Percentiles rank a stretch among this genome's conserved stretches.
Evolutionary conservation across 2,888 invertebrate genomes (phyloP).

Genomic region (Ophion ventricosus): DNA sequence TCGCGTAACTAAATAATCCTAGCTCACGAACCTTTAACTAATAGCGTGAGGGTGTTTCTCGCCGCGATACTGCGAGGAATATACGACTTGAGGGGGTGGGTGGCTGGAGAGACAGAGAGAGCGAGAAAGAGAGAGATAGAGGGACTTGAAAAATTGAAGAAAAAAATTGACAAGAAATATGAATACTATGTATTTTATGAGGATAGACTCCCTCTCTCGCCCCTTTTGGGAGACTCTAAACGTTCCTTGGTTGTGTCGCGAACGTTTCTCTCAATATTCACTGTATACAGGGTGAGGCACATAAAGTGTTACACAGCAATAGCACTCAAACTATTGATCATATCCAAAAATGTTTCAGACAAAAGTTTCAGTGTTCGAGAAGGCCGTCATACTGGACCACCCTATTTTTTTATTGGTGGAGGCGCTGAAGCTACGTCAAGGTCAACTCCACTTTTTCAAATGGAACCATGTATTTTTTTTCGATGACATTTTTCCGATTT

Average conservation of each 20-base stretch:
- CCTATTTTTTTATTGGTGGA: no score
- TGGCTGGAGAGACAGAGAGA: background rate
- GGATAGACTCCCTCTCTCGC: background rate
- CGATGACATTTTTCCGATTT: no score
- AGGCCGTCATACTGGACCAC: no score
- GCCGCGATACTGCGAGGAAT: background rate
- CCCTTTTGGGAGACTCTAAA: constrained; percentile 32
- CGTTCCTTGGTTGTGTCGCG: constrained; percentile 31
- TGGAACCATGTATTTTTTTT: no score
- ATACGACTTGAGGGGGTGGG: constrained; percentile 14
- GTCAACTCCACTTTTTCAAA: no score
- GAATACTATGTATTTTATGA: constrained; percentile 58
- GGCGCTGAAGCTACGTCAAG: no score
- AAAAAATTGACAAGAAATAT: constrained; percentile 50
- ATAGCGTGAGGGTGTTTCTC: background rate
- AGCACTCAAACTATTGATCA: no score
- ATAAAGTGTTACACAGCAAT: no score
- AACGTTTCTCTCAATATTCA: constrained; percentile 29
- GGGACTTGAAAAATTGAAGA: constrained; percentile 45
- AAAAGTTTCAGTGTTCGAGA: no score
- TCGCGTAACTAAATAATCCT: constrained; percentile 3
- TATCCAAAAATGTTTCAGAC: no score
- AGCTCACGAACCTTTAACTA: background rate
- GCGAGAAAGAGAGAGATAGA: constrained; percentile 51
- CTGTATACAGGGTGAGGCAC: no score